Percentiles rank a stretch among this genome's conserved stretches.
These are phyloP conservation scores for Mystacornis crossleyi DNA, from an alignment of 2,113 vertebrate genomes.

Conservation along the genomic window DNA sequence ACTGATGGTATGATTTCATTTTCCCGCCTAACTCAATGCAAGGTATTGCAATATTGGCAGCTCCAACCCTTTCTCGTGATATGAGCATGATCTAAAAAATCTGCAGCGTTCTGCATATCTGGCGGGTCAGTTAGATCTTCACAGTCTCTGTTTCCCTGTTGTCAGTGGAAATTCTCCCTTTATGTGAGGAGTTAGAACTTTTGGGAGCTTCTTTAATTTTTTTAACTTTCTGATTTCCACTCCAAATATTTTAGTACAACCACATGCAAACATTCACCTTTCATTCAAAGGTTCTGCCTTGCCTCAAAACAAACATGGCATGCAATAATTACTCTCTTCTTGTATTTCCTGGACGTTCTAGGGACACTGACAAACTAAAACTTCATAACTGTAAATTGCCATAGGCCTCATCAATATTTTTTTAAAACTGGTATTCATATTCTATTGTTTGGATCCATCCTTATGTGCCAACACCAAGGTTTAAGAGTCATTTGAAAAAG, in stretches of 20 bases:
- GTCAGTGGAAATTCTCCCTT: not conserved
- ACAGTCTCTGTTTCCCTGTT: not conserved
- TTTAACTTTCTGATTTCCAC: not conserved
- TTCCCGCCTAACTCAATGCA: not conserved
- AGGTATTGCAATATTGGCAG: not conserved
- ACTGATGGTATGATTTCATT: not conserved
- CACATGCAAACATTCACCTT: not conserved
- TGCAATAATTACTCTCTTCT: not conserved
- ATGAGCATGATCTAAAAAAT: not conserved
- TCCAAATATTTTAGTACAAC: not conserved
- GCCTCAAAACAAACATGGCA: not conserved
- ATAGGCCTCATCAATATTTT: not conserved
- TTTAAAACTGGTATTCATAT: not conserved
- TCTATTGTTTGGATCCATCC: not conserved
- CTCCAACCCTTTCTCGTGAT: not conserved
- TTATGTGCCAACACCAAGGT: not conserved
- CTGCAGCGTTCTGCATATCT: not conserved
- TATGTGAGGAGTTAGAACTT: not conserved
- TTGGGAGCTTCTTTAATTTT: not conserved
- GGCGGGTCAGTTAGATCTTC: not conserved
- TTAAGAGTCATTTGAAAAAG: not conserved
- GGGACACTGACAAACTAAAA: not conserved
- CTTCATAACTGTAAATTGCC: not conserved
- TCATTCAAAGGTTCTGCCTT: not conserved
- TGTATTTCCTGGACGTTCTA: not conserved